These are phyloP conservation scores for Muscicapa comitata DNA, from an alignment of 2,797 vertebrate genomes.

Conservation along the genomic window DNA sequence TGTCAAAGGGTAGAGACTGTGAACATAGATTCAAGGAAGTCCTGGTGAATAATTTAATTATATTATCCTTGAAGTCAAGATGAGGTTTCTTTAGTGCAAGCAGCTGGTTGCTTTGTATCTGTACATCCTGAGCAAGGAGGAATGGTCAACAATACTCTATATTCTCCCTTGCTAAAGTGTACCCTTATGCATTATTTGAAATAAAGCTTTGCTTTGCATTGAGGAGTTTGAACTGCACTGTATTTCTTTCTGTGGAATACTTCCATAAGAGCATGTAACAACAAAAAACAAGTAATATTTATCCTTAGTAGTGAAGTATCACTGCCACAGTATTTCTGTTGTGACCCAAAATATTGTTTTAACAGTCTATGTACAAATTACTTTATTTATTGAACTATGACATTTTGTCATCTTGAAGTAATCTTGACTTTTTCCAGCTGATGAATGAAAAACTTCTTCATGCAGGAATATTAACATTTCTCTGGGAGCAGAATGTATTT, in stretches of 20 bases:
- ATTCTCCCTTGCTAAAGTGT: not conserved
- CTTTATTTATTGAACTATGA: not conserved
- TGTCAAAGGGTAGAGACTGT: not conserved
- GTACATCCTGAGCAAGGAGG: not conserved
- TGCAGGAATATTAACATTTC: not conserved
- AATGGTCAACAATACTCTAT: not conserved
- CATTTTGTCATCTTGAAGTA: not conserved
- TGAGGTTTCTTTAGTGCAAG: not conserved
- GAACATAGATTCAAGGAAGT: not conserved
- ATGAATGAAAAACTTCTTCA: not conserved
- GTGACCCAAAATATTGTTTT: not conserved
- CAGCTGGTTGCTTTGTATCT: not conserved
- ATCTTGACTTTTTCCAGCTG: not conserved
- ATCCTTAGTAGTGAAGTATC: not conserved
- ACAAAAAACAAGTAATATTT: not conserved
- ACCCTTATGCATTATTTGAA: not conserved
- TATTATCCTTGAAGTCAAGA: not conserved
- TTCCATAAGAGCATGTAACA: not conserved
- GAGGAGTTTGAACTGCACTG: not conserved
- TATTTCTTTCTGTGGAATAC: not conserved
- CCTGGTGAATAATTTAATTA: not conserved
- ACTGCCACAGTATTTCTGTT: not conserved
- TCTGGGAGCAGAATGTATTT: not conserved
- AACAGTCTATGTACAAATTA: not conserved
- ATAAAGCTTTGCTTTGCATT: not conserved